Evolutionary conservation across 1,140 invertebrate species (phyloP), one percentile per base, ranked within the genome.

Genomic region (Diploscapter pachys): DNA sequence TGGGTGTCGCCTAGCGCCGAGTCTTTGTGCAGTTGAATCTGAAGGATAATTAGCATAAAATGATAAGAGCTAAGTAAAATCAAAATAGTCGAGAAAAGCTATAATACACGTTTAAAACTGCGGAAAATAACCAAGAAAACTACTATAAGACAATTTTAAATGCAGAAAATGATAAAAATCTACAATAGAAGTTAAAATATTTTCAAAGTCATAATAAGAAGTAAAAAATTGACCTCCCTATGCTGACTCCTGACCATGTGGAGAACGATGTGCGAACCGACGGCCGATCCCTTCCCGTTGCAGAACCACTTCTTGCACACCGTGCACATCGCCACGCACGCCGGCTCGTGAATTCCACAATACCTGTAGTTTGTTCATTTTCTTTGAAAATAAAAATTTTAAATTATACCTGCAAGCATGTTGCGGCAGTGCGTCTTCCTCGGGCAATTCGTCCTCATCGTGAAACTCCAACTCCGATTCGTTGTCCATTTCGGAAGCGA

Each of bases 241-340:
- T 98, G 95, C 85, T 98, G 97, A 31, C 96, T 94, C 80, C 96
- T 88, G 13, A 99, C 96, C 81, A 99, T 88, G 88, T 99, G 97
- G 87, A 98, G 98, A 76, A 99, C 93, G 77, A 99, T 98, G 83
- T 99, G 97, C 66, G 95, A 97, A 3, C 96, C 96, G 11, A 94
- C 95, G 3, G 96, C 98, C 85, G 95, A 96, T 3, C 96, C 96
- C 79, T 95, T 90, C 4, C 95, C 95, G 90, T 99, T 99, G 86
- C 97, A 99, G 86, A 99, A 99, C 97, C 97, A 99, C 86, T 98
- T 98, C 81, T 96, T 95, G 85, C 96, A 98, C 59, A 93, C 90
- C 86, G 97, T 98, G 86, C 97, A 99, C 91, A 94, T 94, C 48
- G 98, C 95, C 54, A 99, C 96, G 80, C 93, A 96, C 73, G 92